Conservation (phyloP, 2,113 vertebrate species). For the Elachura formosa region DNA sequence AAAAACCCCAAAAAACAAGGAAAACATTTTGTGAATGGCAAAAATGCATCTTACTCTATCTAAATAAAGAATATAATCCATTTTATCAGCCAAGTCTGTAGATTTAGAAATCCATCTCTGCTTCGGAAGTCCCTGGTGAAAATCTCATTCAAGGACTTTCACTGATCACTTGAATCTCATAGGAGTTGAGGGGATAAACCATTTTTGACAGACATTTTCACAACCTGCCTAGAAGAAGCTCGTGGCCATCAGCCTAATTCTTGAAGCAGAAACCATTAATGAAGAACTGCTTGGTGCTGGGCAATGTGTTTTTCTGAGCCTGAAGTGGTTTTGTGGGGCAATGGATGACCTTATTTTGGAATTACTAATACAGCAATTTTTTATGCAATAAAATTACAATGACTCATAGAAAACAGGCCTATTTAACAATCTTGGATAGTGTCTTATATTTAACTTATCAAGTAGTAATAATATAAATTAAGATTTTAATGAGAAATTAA, state of each 20-base stretch:
- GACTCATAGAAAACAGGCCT: neutral
- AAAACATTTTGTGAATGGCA: neutral
- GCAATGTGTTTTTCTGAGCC: neutral
- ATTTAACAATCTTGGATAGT: neutral
- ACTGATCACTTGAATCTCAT: neutral
- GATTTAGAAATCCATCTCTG: neutral
- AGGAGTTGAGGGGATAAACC: neutral
- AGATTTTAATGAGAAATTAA: neutral
- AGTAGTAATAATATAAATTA: neutral
- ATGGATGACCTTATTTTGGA: neutral
- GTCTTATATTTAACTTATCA: neutral
- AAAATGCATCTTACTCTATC: neutral
- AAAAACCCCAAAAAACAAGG: neutral
- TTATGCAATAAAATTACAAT: neutral
- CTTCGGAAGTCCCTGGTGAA: neutral
- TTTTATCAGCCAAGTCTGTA: neutral
- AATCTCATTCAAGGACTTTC: neutral
- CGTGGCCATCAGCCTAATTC: neutral
- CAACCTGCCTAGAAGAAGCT: neutral
- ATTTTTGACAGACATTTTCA: neutral
- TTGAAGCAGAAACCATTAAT: neutral
- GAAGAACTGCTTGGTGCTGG: neutral
- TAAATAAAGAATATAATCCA: neutral
- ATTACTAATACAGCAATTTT: neutral
- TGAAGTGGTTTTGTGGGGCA: neutral